phyloP scores from a whole-genome alignment of 2,113 vertebrate genomes.

The Vulpes ferrilata region DNA sequence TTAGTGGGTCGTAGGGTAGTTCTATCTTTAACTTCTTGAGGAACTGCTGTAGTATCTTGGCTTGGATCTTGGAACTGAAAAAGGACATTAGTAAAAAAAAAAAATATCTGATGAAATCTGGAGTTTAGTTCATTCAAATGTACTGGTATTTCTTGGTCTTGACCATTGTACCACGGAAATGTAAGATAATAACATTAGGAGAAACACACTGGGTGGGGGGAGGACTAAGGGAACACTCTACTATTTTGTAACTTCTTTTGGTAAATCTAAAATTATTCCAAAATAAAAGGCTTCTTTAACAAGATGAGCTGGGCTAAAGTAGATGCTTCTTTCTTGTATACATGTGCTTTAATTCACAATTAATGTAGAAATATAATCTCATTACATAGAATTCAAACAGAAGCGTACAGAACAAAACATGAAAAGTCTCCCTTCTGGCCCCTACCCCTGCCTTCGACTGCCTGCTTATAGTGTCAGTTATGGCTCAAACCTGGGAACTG shows the following conservation, averaged over 20 bases:
- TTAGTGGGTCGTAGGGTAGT: no score
- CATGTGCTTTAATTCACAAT: background rate
- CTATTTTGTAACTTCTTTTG: background rate
- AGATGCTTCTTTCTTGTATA: background rate
- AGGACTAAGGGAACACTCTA: background rate
- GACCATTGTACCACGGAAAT: background rate
- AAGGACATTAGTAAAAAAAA: background rate
- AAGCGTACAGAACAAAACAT: background rate
- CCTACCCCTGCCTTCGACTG: background rate
- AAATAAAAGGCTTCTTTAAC: background rate
- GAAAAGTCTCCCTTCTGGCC: background rate
- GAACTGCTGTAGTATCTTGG: background rate
- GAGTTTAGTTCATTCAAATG: background rate
- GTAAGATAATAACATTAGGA: background rate
- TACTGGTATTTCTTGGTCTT: background rate
- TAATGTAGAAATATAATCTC: background rate
- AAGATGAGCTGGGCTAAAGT: background rate
- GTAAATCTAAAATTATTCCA: background rate
- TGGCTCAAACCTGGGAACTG: background rate
- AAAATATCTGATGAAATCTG: background rate
- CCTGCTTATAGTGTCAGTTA: background rate
- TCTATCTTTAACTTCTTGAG: no score
- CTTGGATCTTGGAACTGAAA: background rate
- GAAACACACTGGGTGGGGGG: background rate
- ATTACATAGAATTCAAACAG: background rate